Evolutionary conservation across 2,113 vertebrate species (phyloP), one percentile per base, ranked within the genome.

Genomic region (Galemys pyrenaicus): DNA sequence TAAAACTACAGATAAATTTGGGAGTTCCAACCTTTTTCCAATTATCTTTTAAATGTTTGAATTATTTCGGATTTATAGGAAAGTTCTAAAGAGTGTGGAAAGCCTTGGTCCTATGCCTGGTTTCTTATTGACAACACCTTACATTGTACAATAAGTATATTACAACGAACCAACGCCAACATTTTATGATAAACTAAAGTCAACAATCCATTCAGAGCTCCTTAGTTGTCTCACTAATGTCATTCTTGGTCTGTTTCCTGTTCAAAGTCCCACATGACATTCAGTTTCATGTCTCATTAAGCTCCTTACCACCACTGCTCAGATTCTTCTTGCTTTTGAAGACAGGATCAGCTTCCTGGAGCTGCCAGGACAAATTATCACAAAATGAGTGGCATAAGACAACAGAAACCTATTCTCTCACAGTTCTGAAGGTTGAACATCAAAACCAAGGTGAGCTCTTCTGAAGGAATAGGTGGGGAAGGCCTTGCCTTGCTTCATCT

Each of bases 61-160:
- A 39, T 77, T 32, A 56, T 41, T 91, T 93, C 64, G 74, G 41
- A 70, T 82, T 82, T 86, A 81, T 10, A 85, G 28, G 71, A 87
- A 82, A 78, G 17, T 80, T 80, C 7, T 85, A 6, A 93, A 54
- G 41, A 67, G 16, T 24, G 15, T 20, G 71, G 1, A 28, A 20
- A 80, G 30, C 51, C 49, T n/a, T 22, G 46, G 5, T 26, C 0
- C 16, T 7, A 62, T 9, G 24, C 16, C 30, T 30, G 5, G 39
- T 71, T 84, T 67, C 39, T 70, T 64, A 70, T 2, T 64, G 13
- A 64, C 77, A 79, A 41, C 58, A 49, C 67, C 39, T 89, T 20
- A 17, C 2, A 44, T 67, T n/a, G 24, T 26, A 54, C 32, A 24
- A 13, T 24, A 28, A 22, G 35, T 68, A 32, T 62, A 46, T 81